Base-by-base conservation (phyloP, 2,113 vertebrate species). In the Lamprotornis superbus region DNA sequence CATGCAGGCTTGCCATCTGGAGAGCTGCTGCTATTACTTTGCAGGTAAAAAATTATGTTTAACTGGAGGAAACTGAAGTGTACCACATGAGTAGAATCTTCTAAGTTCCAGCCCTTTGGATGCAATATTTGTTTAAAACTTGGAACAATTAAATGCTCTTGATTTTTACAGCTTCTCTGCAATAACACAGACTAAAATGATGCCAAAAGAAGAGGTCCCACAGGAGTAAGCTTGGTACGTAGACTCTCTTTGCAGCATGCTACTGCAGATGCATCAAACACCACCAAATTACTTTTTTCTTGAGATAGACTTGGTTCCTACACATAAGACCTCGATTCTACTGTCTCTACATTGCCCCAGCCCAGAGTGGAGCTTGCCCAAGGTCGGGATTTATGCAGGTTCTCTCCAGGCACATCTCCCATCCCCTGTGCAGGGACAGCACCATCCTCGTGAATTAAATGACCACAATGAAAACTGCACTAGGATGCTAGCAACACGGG, bases 1-100 rank as follows among this genome's bases (percentile, higher is more conserved):
- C 52, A 64, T 69, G 79, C 84, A 93, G 64, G 84, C 82, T 92
- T 96, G 92, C 89, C 97, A 96, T 95, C 96, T 97, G 95, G 94
- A 95, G 57, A 86, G 76, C 74, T 86, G 67, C 84, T 92, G 90
- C 82, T 93, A 71, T 33, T 90, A n/a, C 74, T 94, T 90, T 81
- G 33, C 69, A 92, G 89, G 91, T 94, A 95, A 94, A 95, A 93
- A 93, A 69, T 31, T 70, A 50, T 86, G 30, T 60, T 90, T 83
- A 95, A 96, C 68, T 69, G 53, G 65, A 87, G 50, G 40, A 74
- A 83, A 73, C 55, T 44, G 74, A 95, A 91, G 85, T 23, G 68
- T 88, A 84, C 35, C 59, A 22, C 19, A 30, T 64, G 76, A 91
- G 81, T 68, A 95, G 88, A 68, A 75, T 64, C 65, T 83, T 61